phyloP scores from a whole-genome alignment of 1,140 invertebrate species.

The Drosophila murphyi region DNA sequence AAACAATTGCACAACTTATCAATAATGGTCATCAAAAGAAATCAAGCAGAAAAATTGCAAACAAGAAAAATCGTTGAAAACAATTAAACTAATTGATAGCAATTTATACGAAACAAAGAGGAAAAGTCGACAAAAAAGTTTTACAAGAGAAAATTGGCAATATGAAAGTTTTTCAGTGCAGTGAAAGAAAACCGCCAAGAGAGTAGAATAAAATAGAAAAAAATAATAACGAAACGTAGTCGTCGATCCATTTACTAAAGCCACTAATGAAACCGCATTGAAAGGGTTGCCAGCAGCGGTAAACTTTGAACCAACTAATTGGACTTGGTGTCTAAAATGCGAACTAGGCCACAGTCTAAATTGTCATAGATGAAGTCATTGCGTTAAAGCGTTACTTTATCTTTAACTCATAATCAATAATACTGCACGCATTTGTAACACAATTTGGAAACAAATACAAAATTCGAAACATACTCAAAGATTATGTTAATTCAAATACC shows the following conservation, averaged over 20 bases:
- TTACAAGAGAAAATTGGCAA: conserved; percentile 60
- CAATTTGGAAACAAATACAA: background rate
- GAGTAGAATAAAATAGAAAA: conserved; percentile 14
- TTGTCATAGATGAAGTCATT: background rate
- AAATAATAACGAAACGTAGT: conserved; percentile 14
- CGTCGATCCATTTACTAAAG: conserved; percentile 61
- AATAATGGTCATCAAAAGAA: conserved; percentile 62
- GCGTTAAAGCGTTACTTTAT: too few species aligned
- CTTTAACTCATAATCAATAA: too few species aligned
- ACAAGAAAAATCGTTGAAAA: conserved; percentile 53
- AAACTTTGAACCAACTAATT: conserved; percentile 45
- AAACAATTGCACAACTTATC: conserved; percentile 72
- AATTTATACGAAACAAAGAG: conserved; percentile 74
- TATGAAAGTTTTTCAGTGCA: conserved; percentile 59
- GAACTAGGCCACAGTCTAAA: conserved; percentile 13
- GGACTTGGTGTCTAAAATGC: conserved; percentile 37
- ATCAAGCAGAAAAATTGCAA: conserved; percentile 14
- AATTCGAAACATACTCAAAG: background rate
- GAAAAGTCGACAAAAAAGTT: conserved; percentile 58
- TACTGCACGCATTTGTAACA: background rate
- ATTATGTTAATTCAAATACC: background rate
- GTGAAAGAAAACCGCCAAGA: conserved; percentile 64
- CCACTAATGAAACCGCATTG: conserved; percentile 77
- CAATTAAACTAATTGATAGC: conserved; percentile 80
- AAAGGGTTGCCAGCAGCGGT: conserved; percentile 43